These are phyloP conservation scores for Apus apus DNA, from an alignment of 2,113 vertebrate genomes.

Conservation along the genomic window DNA sequence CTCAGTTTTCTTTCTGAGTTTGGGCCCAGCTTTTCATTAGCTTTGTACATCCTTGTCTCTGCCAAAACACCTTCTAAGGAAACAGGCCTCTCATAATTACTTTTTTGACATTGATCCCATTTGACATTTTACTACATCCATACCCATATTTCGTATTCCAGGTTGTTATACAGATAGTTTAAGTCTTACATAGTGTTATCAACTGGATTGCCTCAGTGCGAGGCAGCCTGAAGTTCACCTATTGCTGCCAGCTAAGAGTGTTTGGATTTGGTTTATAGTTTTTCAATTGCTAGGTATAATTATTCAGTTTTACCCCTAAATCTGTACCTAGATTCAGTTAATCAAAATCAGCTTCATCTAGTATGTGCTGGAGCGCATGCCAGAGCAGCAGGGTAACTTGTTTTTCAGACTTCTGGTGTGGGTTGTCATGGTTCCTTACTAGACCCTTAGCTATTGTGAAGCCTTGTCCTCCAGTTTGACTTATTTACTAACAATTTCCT, in stretches of 20 bases:
- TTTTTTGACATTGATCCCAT: not conserved
- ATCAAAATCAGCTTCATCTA: accelerated
- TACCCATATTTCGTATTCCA: not conserved
- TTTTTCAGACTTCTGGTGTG: not conserved
- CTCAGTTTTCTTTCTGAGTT: not conserved
- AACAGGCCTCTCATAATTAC: not conserved
- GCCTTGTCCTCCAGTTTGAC: not conserved
- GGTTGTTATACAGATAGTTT: not conserved
- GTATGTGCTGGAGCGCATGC: not conserved
- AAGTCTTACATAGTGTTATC: not conserved
- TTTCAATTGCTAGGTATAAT: not conserved
- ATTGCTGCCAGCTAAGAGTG: not conserved
- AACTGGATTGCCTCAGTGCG: not conserved
- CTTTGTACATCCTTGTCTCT: not conserved
- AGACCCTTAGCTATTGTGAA: not conserved
- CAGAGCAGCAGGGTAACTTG: not conserved
- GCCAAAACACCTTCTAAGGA: not conserved
- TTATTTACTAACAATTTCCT: not conserved
- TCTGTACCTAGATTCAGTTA: not conserved
- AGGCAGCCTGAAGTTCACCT: not conserved
- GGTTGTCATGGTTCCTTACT: not conserved
- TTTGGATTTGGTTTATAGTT: not conserved
- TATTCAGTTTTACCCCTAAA: not conserved
- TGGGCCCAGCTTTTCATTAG: not conserved
- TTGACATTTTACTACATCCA: not conserved